Base-by-base conservation (phyloP, 2,888 invertebrate species). In the Plagodis dolabraria region DNA sequence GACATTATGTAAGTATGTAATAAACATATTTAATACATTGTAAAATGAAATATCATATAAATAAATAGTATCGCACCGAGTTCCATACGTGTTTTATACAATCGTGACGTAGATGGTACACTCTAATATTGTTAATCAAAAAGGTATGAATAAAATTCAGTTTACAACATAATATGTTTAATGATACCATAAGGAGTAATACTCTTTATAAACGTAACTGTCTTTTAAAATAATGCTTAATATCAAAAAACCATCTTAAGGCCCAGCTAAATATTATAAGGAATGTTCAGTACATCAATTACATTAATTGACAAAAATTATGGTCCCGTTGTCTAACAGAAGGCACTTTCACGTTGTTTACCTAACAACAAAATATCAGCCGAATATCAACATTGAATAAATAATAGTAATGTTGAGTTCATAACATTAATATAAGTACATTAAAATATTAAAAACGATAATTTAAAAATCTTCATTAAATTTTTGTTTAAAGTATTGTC, bases 221-320 rank as follows among this genome's bases (percentile, higher is more conserved):
- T 84, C 85, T 83, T 83, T 80, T 80, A 79, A 75, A 80, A 57
- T 57, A 57, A 61, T 61, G 64, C 47, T 71, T 69, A 77, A 82
- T 82, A 75, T 59, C 43, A 68, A 81, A 83, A 85, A 74, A 12
- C 6, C 79, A 78, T 80, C 82, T 80, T 83, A 74, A 75, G 76
- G 79, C 80, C 81, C 77, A 79, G 77, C 71, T 74, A 80, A 78
- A 76, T 77, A 79, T 77, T 80, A 69, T 77, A 85, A 85, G 92
- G 91, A 92, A 91, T 91, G 91, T 91, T 87, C 83, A 86, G 86
- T 89, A 82, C 83, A 83, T 86, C 79, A 83, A 82, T 80, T 79
- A 74, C 67, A 70, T 34, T 76, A 85, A 84, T 86, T 85, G 83
- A 88, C 79, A 86, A 74, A 64, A 22, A 22, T 22, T 22, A 64